phyloP scores from a whole-genome alignment of 1,140 invertebrate genomes.

The Melitaea cinxia region DNA sequence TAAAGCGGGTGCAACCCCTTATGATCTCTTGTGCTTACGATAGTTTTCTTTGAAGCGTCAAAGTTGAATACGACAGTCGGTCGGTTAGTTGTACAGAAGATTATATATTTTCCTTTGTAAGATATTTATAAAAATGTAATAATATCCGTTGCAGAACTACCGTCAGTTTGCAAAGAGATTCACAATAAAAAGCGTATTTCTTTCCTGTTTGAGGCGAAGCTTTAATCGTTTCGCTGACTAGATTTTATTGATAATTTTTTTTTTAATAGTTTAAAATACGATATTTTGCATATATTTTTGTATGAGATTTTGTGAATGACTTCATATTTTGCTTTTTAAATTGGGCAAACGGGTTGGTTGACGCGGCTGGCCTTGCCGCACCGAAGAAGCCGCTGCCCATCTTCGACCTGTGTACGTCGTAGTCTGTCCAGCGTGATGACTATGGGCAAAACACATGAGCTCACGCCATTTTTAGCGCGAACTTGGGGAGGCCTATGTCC shows the following conservation, averaged over 20 bases:
- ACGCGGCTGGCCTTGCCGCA: no score
- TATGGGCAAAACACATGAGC: no score
- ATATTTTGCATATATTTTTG: background rate
- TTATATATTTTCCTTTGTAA: conserved; percentile 34
- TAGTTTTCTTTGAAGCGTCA: conserved; percentile 24
- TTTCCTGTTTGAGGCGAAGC: background rate
- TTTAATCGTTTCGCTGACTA: background rate
- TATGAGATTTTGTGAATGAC: no score
- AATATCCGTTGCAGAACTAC: conserved; percentile 18
- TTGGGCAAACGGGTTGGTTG: no score
- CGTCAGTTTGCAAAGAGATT: conserved; percentile 2
- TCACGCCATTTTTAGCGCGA: no score
- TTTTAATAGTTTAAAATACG: background rate
- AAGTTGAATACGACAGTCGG: conserved; percentile 34
- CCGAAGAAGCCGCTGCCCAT: no score
- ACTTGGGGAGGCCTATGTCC: no score
- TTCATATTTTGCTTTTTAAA: no score
- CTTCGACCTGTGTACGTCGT: no score
- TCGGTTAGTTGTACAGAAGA: conserved; percentile 30
- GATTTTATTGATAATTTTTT: no score
- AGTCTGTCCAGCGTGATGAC: no score
- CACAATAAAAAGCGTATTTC: background rate
- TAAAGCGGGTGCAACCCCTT: conserved; percentile 10
- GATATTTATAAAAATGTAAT: conserved; percentile 28
- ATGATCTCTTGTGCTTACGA: conserved; percentile 22